Evolutionary conservation across 2,797 vertebrate genomes (phyloP).

Genomic region (Micromesistius poutassou): DNA sequence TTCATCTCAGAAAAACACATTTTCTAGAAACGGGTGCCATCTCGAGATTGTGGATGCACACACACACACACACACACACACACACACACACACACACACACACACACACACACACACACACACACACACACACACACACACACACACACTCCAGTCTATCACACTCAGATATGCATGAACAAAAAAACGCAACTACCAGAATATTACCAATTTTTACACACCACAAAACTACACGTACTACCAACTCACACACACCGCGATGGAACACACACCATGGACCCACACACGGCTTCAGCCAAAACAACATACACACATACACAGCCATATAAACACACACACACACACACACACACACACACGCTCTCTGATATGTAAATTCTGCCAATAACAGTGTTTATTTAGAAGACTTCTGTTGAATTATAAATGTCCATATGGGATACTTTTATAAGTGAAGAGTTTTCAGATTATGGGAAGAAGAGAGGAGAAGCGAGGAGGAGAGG

Average conservation of each 20-base stretch:
- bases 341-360: background rate
- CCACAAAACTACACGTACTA: too few species aligned
- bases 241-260: background rate
- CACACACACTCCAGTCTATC: background rate
- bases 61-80: slow-evolving; percentile 4
- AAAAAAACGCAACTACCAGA: too few species aligned
- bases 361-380: slow-evolving; percentile 58
- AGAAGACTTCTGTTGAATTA: slow-evolving; percentile 70
- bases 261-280: background rate
- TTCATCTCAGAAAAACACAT: background rate
- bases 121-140: background rate
- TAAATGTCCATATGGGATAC: slow-evolving; percentile 72
- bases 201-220: too few species aligned
- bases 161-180: background rate
- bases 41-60: background rate
- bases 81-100: background rate
- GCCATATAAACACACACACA: background rate
- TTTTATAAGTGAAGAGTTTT: slow-evolving; percentile 28
- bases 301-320: too few species aligned
- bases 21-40: background rate
- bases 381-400: slow-evolving; percentile 63
- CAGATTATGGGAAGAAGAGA: background rate
- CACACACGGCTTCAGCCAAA: background rate
- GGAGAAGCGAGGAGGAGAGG: background rate
- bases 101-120: background rate